Evolutionary conservation across 2,888 invertebrate species (phyloP).

Genomic region (Lochmaea capreae): DNA sequence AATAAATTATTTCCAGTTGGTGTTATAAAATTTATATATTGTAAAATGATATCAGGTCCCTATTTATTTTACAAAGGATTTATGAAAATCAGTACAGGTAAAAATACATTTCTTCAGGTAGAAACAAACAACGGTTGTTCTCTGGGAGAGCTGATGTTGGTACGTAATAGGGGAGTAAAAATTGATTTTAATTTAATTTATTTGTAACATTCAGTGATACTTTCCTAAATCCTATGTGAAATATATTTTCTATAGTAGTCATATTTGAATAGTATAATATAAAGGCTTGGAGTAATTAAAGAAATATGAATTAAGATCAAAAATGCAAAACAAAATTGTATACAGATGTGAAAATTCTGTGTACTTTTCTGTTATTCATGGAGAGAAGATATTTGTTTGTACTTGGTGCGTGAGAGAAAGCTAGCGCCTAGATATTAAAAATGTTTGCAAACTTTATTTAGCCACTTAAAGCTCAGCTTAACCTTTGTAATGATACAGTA

Average conservation of each 20-base stretch:
- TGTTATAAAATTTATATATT: not conserved
- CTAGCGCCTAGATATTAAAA: conserved; percentile 33
- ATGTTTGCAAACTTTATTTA: conserved; percentile 57
- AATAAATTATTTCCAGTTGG: too few species aligned
- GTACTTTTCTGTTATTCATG: not conserved
- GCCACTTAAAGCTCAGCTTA: conserved; percentile 54
- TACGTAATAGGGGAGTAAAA: too few species aligned
- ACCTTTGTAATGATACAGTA: conserved; percentile 52
- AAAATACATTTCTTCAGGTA: too few species aligned
- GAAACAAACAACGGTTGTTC: too few species aligned
- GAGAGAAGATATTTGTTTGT: not conserved
- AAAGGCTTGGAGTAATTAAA: not conserved
- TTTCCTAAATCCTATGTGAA: not conserved
- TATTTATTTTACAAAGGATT: not conserved
- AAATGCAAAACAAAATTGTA: not conserved
- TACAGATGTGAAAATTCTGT: not conserved
- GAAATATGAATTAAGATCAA: not conserved
- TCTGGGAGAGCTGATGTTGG: too few species aligned
- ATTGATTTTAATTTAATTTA: too few species aligned
- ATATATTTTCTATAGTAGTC: not conserved
- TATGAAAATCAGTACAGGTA: not conserved
- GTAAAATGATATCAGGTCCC: not conserved
- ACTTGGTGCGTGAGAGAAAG: not conserved
- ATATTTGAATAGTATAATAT: not conserved
- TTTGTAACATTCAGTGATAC: not conserved